A percentile compares a stretch with the other conserved stretches of the same genome.
Evolutionary conservation across 1,140 invertebrate genomes (phyloP).

Genomic region (Arion vulgaris): DNA sequence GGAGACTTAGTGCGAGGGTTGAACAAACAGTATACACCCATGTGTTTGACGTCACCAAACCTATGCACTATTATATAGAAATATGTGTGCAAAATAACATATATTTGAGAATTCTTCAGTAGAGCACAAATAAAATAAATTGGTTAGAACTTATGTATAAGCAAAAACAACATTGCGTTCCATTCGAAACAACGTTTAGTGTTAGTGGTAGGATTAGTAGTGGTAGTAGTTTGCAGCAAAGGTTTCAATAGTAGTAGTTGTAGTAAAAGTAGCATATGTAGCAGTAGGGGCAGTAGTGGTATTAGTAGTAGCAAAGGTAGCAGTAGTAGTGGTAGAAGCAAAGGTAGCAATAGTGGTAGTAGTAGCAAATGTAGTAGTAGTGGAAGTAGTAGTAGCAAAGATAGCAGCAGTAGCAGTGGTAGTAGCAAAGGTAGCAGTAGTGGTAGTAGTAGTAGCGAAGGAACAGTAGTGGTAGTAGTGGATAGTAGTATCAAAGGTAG

Average conservation of each 20-base stretch:
- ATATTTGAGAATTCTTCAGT: slow-evolving; percentile 12
- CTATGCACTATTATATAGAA: no score
- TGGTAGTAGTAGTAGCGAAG: slow-evolving; percentile 19
- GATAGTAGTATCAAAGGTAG: slow-evolving; percentile 42
- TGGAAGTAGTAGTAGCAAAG: slow-evolving; percentile 37
- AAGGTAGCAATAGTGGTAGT: no score
- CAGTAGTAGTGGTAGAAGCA: slow-evolving; percentile 38
- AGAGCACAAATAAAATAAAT: neutral
- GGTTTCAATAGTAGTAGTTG: slow-evolving; percentile 41
- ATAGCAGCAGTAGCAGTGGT: slow-evolving; percentile 34
- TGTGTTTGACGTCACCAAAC: no score
- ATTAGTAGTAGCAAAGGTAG: no score
- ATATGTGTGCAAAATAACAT: slow-evolving; percentile 1
- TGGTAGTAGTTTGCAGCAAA: no score
- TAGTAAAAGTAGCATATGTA: slow-evolving; percentile 31
- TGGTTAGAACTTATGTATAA: neutral
- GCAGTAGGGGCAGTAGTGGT: no score
- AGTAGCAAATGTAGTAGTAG: slow-evolving; percentile 41
- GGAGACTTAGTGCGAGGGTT: no score
- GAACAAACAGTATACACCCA: no score
- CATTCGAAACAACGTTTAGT: neutral
- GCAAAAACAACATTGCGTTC: slow-evolving; percentile 18
- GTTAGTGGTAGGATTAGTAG: slow-evolving; percentile 22
- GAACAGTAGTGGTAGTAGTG: slow-evolving; percentile 35
- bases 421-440: no score